phyloP scores from a whole-genome alignment of 2,888 invertebrate species.

The Tridacna gigas region DNA sequence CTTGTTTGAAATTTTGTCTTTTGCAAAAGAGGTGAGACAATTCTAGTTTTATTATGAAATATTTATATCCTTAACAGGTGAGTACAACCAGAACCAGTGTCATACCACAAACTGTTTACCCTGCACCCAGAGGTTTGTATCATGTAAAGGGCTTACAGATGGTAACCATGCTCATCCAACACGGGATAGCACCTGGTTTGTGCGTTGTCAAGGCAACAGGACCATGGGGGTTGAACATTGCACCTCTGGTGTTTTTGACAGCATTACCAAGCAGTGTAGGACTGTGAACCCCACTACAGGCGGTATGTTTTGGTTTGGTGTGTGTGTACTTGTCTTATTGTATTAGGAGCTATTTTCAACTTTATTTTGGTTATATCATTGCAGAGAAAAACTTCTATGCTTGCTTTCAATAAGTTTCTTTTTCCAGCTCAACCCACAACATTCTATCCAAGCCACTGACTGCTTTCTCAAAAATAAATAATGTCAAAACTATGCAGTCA shows the following conservation, averaged over 20 bases:
- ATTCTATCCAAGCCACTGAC: too few species aligned
- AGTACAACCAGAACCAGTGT: conserved; percentile 63
- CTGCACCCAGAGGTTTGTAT: conserved; percentile 55
- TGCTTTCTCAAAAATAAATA: too few species aligned
- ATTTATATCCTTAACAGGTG: conserved; percentile 45
- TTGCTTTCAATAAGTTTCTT: too few species aligned
- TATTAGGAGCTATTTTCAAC: too few species aligned
- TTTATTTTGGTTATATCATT: too few species aligned
- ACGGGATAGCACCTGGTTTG: conserved; percentile 47
- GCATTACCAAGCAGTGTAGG: conserved; percentile 49
- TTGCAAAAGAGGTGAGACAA: too few species aligned
- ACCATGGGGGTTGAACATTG: conserved; percentile 61
- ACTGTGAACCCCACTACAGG: conserved; percentile 18
- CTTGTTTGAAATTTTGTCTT: too few species aligned
- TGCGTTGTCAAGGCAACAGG: conserved; percentile 63
- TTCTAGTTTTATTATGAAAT: too few species aligned
- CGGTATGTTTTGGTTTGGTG: not conserved
- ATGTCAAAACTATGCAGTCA: too few species aligned
- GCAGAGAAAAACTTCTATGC: too few species aligned
- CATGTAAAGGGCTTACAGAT: conserved; percentile 63
- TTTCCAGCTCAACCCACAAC: too few species aligned
- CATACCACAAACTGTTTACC: conserved; percentile 54
- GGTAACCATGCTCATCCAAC: conserved; percentile 62
- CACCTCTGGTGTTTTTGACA: conserved; percentile 63
- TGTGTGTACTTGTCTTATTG: too few species aligned